Conservation (phyloP, 1,140 invertebrate species). For the Orussus abietinus region DNA sequence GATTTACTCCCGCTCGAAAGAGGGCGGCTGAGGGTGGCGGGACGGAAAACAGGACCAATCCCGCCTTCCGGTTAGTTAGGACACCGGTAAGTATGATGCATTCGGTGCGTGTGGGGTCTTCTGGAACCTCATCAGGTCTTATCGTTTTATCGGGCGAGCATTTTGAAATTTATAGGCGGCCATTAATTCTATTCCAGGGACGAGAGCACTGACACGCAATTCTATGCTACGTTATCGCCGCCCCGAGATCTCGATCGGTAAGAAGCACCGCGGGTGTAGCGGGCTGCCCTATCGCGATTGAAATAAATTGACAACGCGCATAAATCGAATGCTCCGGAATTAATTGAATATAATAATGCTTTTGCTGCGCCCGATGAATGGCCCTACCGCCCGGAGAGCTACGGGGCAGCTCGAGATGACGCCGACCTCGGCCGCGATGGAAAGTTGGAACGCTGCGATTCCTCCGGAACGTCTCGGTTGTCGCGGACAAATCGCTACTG, state of each 20-base stretch:
- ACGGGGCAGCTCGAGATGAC: too few relatives aligned
- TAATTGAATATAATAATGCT: conserved; percentile 27
- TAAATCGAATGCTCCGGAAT: conserved; percentile 16
- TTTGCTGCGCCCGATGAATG: too few relatives aligned
- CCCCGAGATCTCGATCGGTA: conserved; percentile 2
- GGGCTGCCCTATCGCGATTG: conserved; percentile 3
- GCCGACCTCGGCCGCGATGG: too few relatives aligned
- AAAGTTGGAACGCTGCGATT: too few relatives aligned
- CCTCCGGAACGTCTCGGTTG: too few relatives aligned
- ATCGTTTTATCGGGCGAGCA: conserved; percentile 22
- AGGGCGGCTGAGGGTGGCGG: background rate
- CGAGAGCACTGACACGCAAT: conserved; percentile 19
- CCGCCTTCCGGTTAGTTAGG: conserved; percentile 2
- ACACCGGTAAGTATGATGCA: background rate
- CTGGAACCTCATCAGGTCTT: conserved; percentile 22
- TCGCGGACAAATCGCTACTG: too few relatives aligned
- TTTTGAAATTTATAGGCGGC: conserved; percentile 26
- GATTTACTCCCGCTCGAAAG: too few relatives aligned
- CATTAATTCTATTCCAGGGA: conserved; percentile 26
- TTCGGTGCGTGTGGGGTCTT: conserved; percentile 10
- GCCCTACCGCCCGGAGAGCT: too few relatives aligned
- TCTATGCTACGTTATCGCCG: conserved; percentile 13
- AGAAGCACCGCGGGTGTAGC: background rate
- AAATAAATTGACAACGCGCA: conserved; percentile 13
- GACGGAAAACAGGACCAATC: conserved; percentile 8